Evolutionary conservation across 2,797 vertebrate genomes (phyloP).

Genomic region (Onychomys leucogaster): DNA sequence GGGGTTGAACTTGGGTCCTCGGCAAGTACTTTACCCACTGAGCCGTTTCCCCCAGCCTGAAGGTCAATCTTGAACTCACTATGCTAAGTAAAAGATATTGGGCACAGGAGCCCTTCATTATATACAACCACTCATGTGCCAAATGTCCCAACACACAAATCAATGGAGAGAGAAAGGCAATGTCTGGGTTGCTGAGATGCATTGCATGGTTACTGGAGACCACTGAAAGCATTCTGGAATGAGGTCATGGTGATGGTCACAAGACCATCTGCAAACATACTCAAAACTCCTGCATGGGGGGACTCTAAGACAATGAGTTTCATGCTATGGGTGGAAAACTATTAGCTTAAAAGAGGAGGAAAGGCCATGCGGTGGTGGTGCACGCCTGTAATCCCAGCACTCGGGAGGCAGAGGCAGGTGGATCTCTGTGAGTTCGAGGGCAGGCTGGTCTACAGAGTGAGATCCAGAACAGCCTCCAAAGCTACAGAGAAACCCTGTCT

Average conservation of each 20-base stretch:
- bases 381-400: too few relatives aligned
- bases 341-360: neutral
- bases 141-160: neutral
- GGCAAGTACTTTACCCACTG: neutral
- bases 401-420: too few relatives aligned
- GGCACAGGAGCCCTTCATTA: neutral
- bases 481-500: too few relatives aligned
- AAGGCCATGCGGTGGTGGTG: too few relatives aligned
- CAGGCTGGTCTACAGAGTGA: too few relatives aligned
- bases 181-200: neutral
- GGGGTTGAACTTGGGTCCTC: neutral
- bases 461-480: too few relatives aligned
- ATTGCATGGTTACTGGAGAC: fast-evolving
- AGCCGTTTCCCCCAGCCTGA: neutral
- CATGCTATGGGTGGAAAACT: neutral
- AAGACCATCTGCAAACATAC: neutral
- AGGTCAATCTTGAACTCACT: neutral
- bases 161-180: neutral
- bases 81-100: neutral
- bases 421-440: too few relatives aligned
- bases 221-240: neutral
- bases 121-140: neutral
- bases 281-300: neutral
- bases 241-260: too few relatives aligned
- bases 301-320: neutral